Conservation (phyloP, 2,888 invertebrate genomes). For the Coremacera marginata region DNA sequence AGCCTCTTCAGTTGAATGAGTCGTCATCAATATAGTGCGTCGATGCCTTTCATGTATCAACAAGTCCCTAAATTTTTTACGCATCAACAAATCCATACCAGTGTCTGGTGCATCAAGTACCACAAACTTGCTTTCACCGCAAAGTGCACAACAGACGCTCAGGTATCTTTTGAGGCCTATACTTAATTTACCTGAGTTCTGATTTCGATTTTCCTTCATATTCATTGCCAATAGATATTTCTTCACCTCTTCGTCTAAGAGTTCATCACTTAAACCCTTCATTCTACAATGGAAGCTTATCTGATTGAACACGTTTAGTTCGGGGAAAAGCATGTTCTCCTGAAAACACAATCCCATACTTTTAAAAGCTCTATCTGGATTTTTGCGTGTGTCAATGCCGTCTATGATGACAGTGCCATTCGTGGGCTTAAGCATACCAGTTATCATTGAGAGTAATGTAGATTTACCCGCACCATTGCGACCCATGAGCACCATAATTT, state of each 20-base stretch:
- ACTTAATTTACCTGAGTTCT: constrained; percentile 72
- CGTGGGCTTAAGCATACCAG: constrained; percentile 78
- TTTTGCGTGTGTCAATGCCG: constrained; percentile 75
- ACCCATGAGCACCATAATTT: constrained; percentile 76
- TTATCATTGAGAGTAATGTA: constrained; percentile 90
- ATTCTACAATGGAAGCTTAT: constrained; percentile 82
- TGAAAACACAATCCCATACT: constrained; percentile 84
- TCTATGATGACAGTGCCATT: constrained; percentile 78
- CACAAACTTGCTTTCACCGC: constrained; percentile 79
- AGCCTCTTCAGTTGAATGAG: constrained; percentile 90
- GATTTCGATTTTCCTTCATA: constrained; percentile 74
- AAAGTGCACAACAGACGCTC: constrained; percentile 79
- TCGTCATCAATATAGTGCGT: constrained; percentile 83
- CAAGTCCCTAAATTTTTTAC: constrained; percentile 83
- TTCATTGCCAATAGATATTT: constrained; percentile 75
- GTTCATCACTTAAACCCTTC: constrained; percentile 72
- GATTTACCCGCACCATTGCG: constrained; percentile 85
- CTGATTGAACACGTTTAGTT: constrained; percentile 84
- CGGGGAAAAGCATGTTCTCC: constrained; percentile 73
- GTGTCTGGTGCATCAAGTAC: constrained; percentile 83
- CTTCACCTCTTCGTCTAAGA: constrained; percentile 72
- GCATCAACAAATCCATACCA: constrained; percentile 84
- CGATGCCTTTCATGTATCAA: constrained; percentile 78
- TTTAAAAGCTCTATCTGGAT: constrained; percentile 74
- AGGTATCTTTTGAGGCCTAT: constrained; percentile 80